A percentile compares a stretch with the other conserved stretches of the same genome.
Evolutionary conservation across 1,140 invertebrate genomes (phyloP).

Genomic region (Drosophila parabipectinata): DNA sequence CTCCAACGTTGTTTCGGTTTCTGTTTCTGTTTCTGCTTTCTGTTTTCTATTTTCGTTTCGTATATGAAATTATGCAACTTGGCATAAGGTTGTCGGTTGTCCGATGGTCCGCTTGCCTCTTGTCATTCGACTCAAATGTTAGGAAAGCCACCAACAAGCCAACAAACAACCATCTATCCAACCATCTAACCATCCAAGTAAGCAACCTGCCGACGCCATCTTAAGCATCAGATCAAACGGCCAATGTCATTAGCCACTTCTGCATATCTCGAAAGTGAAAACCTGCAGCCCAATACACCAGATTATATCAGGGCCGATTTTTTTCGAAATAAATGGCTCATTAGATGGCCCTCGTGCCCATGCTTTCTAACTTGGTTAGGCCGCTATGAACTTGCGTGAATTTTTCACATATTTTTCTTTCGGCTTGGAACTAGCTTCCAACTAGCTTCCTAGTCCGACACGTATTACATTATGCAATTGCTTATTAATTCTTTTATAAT

Average conservation of each 20-base stretch:
- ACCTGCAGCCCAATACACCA: slow-evolving; percentile 5
- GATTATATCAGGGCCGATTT: slow-evolving; percentile 13
- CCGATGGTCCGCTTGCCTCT: background rate
- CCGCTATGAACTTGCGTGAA: slow-evolving; percentile 45
- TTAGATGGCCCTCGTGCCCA: slow-evolving; percentile 8
- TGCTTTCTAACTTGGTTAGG: slow-evolving; percentile 50
- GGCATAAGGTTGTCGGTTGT: slow-evolving; percentile 41
- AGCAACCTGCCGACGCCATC: slow-evolving; percentile 15
- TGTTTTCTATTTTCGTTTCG: slow-evolving; percentile 74
- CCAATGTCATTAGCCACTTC: slow-evolving; percentile 44
- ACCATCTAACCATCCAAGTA: background rate
- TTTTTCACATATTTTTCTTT: slow-evolving; percentile 21
- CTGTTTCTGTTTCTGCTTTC: slow-evolving; percentile 41
- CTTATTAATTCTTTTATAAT: slow-evolving; percentile 70
- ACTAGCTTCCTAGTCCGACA: slow-evolving; percentile 58
- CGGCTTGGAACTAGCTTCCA: slow-evolving; percentile 1
- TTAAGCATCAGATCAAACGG: slow-evolving; percentile 34
- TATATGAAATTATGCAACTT: slow-evolving; percentile 60
- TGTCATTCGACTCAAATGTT: slow-evolving; percentile 40
- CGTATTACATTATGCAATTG: slow-evolving; percentile 61
- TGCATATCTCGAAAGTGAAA: slow-evolving; percentile 33
- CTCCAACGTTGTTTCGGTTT: slow-evolving; percentile 34
- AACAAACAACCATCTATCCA: background rate
- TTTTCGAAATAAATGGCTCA: slow-evolving; percentile 9
- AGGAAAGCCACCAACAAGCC: slow-evolving; percentile 49